Base-by-base conservation (phyloP, 1,140 invertebrate species). In the Pseudomyrmex cubaensis region DNA sequence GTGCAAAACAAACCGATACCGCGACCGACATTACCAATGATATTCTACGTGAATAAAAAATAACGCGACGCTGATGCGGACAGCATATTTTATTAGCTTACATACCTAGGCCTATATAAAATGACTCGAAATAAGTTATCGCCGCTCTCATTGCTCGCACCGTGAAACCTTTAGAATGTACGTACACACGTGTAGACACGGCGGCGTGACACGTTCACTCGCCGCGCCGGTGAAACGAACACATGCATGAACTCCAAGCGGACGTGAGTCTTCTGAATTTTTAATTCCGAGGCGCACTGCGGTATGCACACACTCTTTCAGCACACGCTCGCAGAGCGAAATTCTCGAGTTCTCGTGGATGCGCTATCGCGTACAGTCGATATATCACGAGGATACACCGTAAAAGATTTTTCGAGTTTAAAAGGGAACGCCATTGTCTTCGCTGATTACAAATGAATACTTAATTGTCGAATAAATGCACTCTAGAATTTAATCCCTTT, bases 231-330 rank as follows among this genome's bases (percentile, higher is more conserved):
- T 44, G 63, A 69, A 59, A 50, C 50, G 44, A 25, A 59, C 64
- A 25, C 17, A 52, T 20, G n/a, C 20, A 22, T 7, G 59, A 13
- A 9, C 20, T 7, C 35, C 35, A 35, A 35, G 35, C 72, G 61
- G 61, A 64, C 61, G 74, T 66, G 72, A 80, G 25, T 10, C 73
- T 85, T 61, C 17, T 86, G 67, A 86, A 86, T 86, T 78, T 86
- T 84, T 86, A 78, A 86, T 70, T 64, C 59, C 54, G 48, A 56
- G 62, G 74, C 82, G 61, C 69, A 86, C 57, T 86, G 82, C 82
- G 57, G 61, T 74, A 74, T 83, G 50, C 70, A 67, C 54, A 80
- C 54, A 7, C 54, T 54, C 62, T 80, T 80, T 80, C 22, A 72
- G 5, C 5, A 35, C 35, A 70, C n/a, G 44, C 22, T 13, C 54